Evolutionary conservation across 23 tunicate genomes (phyloP), one percentile per base, ranked within the genome.

Genomic region (Ciona savignyi): DNA sequence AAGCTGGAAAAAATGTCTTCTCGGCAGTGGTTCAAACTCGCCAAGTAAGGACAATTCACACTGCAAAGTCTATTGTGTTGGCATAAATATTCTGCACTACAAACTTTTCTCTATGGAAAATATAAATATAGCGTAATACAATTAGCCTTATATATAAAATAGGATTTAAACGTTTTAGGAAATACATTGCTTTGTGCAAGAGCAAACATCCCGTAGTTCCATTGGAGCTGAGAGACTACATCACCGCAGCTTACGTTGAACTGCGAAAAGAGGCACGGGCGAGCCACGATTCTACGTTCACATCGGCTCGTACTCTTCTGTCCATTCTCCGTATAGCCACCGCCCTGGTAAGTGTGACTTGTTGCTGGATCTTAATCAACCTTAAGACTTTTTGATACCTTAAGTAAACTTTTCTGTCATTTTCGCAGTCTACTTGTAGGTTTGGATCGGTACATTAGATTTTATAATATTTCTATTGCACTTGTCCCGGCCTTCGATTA

Each of bases 231-330:
- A 88, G 96, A 0, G 99, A 95, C 56, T 95, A 85, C 81, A 95
- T 95, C 79, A 85, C 93, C 1, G 90, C 95, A 23, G 99, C 99
- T 22, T 95, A 95, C 73, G 99, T 95, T 27, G 99, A 95, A 77
- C 74, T 95, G 27, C 76, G 99, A 27, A 95, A 95, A 67, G 99
- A 95, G 61, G 88, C 96, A 27, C 73, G 99, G 28, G 83, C 87
- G 30, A 91, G 97, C 60, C 71, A 84, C 30, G 97, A 91, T 73
- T 75, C 97, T 3, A 91, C 97, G 27, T 95, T 95, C 69, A 95
- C 99, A 0, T 88, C 96, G 1, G 99, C 99, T 34, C 81, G 99
- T 25, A 95, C 99, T 9, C 78, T 95, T 34, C 83, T 95, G 60
- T 84, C 96, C 21, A 87, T 94, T 56, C 67, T 94, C 29, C 82